Percentiles rank a stretch among this genome's conserved stretches.
Conservation (phyloP, 2,888 invertebrate species). For the Lacanobia oleracea region DNA sequence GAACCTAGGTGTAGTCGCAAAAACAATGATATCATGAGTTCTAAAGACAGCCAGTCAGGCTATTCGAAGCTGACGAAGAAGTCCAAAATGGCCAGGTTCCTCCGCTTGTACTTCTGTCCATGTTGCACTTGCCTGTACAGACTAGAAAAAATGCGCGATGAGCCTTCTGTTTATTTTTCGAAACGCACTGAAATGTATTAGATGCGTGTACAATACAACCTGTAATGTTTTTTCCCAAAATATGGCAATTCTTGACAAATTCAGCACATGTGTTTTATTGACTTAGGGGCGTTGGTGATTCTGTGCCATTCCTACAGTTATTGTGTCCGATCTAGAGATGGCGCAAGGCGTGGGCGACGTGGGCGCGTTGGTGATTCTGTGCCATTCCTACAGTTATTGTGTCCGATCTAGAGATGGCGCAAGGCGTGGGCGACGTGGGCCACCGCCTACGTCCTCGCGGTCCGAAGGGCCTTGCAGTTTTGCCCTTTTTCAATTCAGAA, state of each 20-base stretch:
- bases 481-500: too few species aligned
- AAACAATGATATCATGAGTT: constrained; percentile 60
- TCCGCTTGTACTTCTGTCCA: constrained; percentile 86
- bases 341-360: too few species aligned
- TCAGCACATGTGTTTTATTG: constrained; percentile 7
- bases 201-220: constrained; percentile 11
- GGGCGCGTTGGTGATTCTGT: not conserved
- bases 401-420: too few species aligned
- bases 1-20: constrained; percentile 66
- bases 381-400: not conserved
- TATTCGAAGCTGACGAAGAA: constrained; percentile 73
- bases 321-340: too few species aligned
- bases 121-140: constrained; percentile 86
- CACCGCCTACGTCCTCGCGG: too few species aligned
- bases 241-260: constrained; percentile 34
- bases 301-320: not conserved
- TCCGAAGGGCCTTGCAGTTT: too few species aligned
- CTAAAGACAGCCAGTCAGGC: constrained; percentile 71
- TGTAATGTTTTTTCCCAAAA: constrained; percentile 39
- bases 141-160: constrained; percentile 80
- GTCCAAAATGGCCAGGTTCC: constrained; percentile 83
- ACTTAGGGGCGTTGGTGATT: not conserved
- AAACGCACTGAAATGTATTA: constrained; percentile 49
- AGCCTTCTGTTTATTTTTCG: constrained; percentile 63
- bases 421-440: too few species aligned